These are phyloP conservation scores for Astreopora myriophthalma DNA, from an alignment of 64 coral and sea anemone species.

Conservation along the genomic window DNA sequence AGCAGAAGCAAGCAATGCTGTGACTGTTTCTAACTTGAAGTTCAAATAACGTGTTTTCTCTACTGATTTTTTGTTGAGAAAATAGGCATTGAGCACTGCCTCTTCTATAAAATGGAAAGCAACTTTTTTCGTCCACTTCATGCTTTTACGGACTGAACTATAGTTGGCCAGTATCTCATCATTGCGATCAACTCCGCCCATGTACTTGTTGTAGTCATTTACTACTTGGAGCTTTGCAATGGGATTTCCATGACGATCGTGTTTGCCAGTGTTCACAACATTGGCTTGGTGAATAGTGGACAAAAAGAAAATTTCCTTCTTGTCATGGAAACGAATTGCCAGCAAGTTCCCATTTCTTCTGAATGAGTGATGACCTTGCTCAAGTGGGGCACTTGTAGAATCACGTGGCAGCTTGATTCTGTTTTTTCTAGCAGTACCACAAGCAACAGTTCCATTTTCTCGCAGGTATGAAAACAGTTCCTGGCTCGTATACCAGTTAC, in stretches of 20 bases:
- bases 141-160: conserved; percentile 30
- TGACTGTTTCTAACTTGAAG: conserved; percentile 39
- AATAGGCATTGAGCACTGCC: conserved; percentile 43
- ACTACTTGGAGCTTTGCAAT: neutral
- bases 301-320: conserved; percentile 33
- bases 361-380: neutral
- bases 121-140: conserved; percentile 58
- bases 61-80: conserved; percentile 9
- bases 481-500: neutral
- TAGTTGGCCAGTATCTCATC: conserved; percentile 51
- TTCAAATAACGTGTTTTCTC: neutral
- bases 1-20: conserved; percentile 22
- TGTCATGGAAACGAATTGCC: conserved; percentile 8
- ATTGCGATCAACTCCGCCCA: conserved; percentile 65
- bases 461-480: neutral
- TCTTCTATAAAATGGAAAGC: conserved; percentile 68
- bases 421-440: conserved; percentile 40
- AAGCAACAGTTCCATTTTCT: conserved; percentile 33
- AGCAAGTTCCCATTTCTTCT: neutral
- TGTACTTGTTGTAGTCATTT: conserved; percentile 54
- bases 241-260: conserved; percentile 1
- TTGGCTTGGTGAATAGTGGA: conserved; percentile 29
- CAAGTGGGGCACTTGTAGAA: neutral
- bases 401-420: conserved; percentile 6
- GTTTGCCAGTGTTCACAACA: conserved; percentile 23